Percentiles rank a stretch among this genome's conserved stretches.
Conservation (phyloP, 2,888 invertebrate species). For the Pherbina coryleti region DNA sequence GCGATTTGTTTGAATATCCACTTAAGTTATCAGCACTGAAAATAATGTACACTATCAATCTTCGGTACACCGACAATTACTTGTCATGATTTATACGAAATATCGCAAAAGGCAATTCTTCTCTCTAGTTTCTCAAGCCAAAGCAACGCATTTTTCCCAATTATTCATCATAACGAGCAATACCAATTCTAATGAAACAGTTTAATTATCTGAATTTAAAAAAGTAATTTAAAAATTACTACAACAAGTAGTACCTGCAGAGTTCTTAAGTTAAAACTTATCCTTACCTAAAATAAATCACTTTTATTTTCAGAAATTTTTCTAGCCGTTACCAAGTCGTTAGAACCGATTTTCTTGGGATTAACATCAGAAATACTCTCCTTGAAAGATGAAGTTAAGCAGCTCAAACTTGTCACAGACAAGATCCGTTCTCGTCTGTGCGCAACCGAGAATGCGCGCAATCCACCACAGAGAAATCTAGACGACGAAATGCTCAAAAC, state of each 20-base stretch:
- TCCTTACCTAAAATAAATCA: neutral
- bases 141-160: conserved; percentile 19
- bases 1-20: conserved; percentile 27
- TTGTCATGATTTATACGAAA: conserved; percentile 21
- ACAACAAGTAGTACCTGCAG: conserved; percentile 7
- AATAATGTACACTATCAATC: conserved; percentile 19
- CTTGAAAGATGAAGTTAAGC: conserved; percentile 8
- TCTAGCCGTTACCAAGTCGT: neutral
- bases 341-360: conserved; percentile 15
- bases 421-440: too few species aligned
- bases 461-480: too few species aligned
- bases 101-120: conserved; percentile 29
- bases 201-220: too few species aligned
- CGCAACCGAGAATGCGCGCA: too few species aligned
- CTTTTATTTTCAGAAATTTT: conserved; percentile 31
- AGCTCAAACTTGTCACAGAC: too few species aligned
- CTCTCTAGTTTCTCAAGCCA: conserved; percentile 15
- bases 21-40: conserved; percentile 18
- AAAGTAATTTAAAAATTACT: neutral
- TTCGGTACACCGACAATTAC: neutral
- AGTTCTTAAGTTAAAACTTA: conserved; percentile 23
- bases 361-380: conserved; percentile 20
- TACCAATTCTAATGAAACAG: too few species aligned
- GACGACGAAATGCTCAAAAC: too few species aligned
- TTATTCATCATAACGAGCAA: conserved; percentile 29